Base-by-base conservation (phyloP, 2,113 vertebrate species). In the Mobula hypostoma region DNA sequence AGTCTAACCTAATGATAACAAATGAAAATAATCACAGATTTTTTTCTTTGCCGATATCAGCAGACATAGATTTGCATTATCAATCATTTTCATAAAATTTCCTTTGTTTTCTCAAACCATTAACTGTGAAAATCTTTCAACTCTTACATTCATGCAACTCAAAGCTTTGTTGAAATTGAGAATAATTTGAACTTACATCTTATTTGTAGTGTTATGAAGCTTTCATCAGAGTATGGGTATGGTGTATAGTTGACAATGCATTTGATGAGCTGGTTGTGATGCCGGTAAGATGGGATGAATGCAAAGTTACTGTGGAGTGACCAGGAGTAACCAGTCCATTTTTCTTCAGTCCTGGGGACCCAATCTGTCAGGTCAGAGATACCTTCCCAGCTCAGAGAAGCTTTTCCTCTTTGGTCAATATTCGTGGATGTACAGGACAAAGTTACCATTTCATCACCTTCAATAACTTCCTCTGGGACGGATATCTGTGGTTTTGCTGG, bases 321-420 rank as follows among this genome's bases (percentile, higher is more conserved):
- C 91, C 91, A 93, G 91, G 91, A 74, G 24, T 72, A 93, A 74
- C 91, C 91, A 74, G 91, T 32, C 91, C 68, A 93, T 19, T 76
- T 32, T 40, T 93, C 91, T 48, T 93, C 91, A 1, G 24, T 76
- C 21, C 36, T 74, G 21, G 91, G 91, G 3, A 48, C 36, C 68
- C 40, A 72, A 0, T 93, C 91, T 5, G 91, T 93, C 70, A 93
- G 40, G 36, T 93, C 91, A 27, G 68, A 48, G 70, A 76, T 74
- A 56, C 91, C 91, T 15, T 93, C 91, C 91, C 91, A 93, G 70
- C 91, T 93, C 68, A 93, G 91, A 14, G 19, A 40, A 24, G 36
- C 68, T 74, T 56, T 29, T 5, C 91, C 68, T 9, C 70, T 72
- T 74, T 93, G 91, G 24, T 93, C 91, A 93, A 93, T 74, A 70